Percentiles rank a stretch among this genome's conserved stretches.
These are phyloP conservation scores for Odontocolon sp. DNA, from an alignment of 2,888 invertebrate species.

Conservation along the genomic window DNA sequence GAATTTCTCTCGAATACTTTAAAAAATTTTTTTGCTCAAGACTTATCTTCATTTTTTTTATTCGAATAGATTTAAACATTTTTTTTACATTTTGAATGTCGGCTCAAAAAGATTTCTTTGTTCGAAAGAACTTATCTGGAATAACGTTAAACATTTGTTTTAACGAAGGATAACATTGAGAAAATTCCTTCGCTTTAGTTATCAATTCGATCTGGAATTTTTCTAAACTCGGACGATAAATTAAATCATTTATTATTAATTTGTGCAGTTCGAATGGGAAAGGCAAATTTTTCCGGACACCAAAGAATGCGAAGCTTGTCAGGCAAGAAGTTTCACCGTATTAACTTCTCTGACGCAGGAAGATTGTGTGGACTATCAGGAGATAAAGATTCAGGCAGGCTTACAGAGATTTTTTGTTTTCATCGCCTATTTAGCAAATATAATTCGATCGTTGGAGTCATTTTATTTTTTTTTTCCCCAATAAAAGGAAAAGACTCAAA, in stretches of 20 bases:
- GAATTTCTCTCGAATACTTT: no score
- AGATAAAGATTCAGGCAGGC: slow-evolving; percentile 90
- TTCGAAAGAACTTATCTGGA: no score
- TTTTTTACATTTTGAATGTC: no score
- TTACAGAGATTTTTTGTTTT: not conserved
- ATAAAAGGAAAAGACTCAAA: slow-evolving; percentile 88
- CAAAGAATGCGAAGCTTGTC: slow-evolving; percentile 74
- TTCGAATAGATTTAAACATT: no score
- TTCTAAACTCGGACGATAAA: not conserved
- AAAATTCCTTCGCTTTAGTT: no score
- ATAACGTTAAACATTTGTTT: no score
- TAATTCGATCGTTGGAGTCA: no score
- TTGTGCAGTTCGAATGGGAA: slow-evolving; percentile 79
- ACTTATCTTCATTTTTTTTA: no score
- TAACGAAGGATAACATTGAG: no score
- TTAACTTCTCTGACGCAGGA: slow-evolving; percentile 83
- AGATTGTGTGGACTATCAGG: slow-evolving; percentile 91
- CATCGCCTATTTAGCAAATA: not conserved
- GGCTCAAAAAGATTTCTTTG: no score
- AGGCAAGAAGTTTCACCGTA: slow-evolving; percentile 74
- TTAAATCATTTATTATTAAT: slow-evolving; percentile 13
- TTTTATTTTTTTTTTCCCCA: not conserved
- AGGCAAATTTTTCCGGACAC: slow-evolving; percentile 71
- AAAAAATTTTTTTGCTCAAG: no score
- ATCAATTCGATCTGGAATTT: no score